Percentiles rank a stretch among this genome's conserved stretches.
These are phyloP conservation scores for Oscheius sp. DNA, from an alignment of 2,888 invertebrate genomes.

Conservation along the genomic window DNA sequence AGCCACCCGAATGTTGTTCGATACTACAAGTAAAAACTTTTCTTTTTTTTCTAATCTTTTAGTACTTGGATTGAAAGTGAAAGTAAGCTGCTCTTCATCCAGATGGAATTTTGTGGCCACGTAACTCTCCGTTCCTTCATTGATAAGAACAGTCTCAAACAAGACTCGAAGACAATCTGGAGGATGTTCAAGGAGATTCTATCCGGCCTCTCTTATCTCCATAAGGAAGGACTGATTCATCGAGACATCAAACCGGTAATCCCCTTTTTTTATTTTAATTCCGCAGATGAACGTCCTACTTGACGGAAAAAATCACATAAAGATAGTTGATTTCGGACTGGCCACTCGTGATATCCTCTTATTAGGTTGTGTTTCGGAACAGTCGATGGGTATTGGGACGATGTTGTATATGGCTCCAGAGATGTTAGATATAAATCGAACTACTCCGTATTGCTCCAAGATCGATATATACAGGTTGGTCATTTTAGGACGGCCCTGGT, in stretches of 20 bases:
- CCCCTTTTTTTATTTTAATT: conserved; percentile 1
- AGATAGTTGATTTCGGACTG: conserved; percentile 96
- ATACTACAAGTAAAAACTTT: conserved; percentile 36
- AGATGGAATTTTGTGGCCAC: conserved; percentile 99
- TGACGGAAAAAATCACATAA: conserved; percentile 88
- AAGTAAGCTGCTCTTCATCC: conserved; percentile 55
- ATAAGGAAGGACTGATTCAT: conserved; percentile 62
- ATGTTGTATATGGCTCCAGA: too few species aligned
- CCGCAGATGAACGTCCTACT: conserved; percentile 86
- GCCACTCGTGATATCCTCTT: conserved; percentile 74
- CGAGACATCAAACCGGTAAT: conserved; percentile 65
- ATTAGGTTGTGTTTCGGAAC: too few species aligned
- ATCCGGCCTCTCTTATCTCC: conserved; percentile 75
- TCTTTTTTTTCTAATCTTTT: background rate
- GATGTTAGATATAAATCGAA: too few species aligned
- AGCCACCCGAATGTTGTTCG: conserved; percentile 96
- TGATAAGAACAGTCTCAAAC: conserved; percentile 79
- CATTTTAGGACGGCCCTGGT: too few species aligned
- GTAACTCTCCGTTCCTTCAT: conserved; percentile 78
- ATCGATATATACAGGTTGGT: too few species aligned
- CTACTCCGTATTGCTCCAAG: too few species aligned
- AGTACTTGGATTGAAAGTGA: conserved; percentile 41
- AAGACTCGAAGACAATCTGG: conserved; percentile 75
- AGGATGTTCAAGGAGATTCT: conserved; percentile 91
- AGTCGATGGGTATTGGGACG: too few species aligned